phyloP scores from a whole-genome alignment of 2,888 invertebrate species.

The Lasius platythorax region DNA sequence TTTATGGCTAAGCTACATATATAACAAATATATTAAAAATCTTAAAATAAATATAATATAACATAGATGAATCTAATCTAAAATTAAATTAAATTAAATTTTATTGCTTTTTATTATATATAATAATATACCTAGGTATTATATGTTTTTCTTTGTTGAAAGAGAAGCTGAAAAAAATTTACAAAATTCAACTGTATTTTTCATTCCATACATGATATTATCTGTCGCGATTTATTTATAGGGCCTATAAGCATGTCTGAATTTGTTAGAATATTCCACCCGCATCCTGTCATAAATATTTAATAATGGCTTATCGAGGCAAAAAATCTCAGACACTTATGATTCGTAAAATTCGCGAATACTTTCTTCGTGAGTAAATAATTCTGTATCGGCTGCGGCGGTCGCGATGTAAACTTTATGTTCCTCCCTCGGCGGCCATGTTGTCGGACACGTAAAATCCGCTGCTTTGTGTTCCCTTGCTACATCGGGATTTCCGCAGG shows the following conservation, averaged over 20 bases:
- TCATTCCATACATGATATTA: conserved; percentile 8
- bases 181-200: neutral
- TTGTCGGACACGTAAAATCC: conserved; percentile 58
- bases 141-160: neutral
- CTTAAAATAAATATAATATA: neutral
- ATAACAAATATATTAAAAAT: conserved; percentile 11
- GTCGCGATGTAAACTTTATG: conserved; percentile 54
- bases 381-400: conserved; percentile 50
- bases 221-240: conserved; percentile 15
- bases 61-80: neutral
- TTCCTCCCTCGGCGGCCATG: conserved; percentile 42
- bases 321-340: conserved; percentile 51
- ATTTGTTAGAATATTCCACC: conserved; percentile 43
- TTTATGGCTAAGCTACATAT: neutral
- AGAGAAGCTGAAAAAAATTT: neutral
- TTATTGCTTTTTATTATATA: neutral
- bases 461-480: conserved; percentile 55
- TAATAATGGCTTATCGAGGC: conserved; percentile 24
- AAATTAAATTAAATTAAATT: neutral
- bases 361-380: conserved; percentile 56
- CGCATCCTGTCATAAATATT: conserved; percentile 33
- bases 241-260: conserved; percentile 14
- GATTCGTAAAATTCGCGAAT: conserved; percentile 43
- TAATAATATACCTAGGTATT: neutral
- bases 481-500: conserved; percentile 35